phyloP scores from a whole-genome alignment of 2,113 vertebrate genomes.

The Rhegmatorhina hoffmannsi region DNA sequence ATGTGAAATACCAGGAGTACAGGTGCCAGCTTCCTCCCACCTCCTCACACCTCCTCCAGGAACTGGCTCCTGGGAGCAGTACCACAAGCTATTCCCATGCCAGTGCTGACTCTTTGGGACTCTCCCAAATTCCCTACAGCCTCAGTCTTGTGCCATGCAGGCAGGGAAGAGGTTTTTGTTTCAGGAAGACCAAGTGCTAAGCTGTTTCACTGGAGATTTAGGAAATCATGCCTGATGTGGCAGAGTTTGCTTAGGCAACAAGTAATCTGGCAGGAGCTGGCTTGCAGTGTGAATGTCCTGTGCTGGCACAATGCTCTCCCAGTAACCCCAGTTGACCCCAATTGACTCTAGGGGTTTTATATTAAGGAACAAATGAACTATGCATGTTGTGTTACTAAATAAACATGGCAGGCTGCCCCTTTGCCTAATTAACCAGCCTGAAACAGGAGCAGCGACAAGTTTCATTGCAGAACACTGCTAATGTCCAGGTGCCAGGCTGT shows the following conservation, averaged over 20 bases:
- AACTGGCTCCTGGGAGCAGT: neutral
- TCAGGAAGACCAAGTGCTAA: neutral
- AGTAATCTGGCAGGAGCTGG: neutral
- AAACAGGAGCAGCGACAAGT: neutral
- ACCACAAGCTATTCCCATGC: neutral
- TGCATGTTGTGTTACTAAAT: slow-evolving; percentile 34
- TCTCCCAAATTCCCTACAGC: neutral
- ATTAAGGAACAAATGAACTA: slow-evolving; percentile 7
- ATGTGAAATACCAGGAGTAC: neutral
- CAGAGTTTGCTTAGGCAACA: neutral
- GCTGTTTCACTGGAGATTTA: fast-evolving
- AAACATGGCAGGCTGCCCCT: slow-evolving; percentile 26
- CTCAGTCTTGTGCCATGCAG: neutral
- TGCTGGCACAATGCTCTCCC: neutral
- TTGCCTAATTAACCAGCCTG: slow-evolving; percentile 50
- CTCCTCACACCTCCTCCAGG: slow-evolving; percentile 23
- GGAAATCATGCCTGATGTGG: neutral
- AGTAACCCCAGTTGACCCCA: neutral
- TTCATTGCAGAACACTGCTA: neutral
- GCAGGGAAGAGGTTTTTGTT: neutral
- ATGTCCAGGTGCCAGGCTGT: neutral
- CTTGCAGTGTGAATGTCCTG: neutral
- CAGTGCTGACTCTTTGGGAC: neutral
- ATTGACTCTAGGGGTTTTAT: neutral
- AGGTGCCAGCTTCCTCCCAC: slow-evolving; percentile 46